Conservation (phyloP, 1,140 invertebrate genomes). For the Solenopsis fugax region DNA sequence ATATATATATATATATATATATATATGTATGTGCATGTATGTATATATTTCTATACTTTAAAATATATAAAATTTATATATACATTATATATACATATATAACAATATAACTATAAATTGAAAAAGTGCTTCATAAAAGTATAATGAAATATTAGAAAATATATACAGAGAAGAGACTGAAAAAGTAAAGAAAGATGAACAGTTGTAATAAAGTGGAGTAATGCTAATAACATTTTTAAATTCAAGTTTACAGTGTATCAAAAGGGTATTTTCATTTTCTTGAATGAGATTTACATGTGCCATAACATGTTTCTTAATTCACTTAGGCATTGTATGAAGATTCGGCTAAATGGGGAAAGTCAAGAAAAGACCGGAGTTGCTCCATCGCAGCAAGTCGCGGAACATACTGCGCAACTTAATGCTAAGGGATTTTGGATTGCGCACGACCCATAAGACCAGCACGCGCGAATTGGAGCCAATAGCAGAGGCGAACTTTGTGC, state of each 20-base stretch:
- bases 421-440: constrained; percentile 82
- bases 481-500: constrained; percentile 87
- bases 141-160: neutral
- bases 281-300: neutral
- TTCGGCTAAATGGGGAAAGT: constrained; percentile 78
- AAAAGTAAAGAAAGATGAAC: neutral
- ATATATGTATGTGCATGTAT: neutral
- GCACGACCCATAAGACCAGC: constrained; percentile 76
- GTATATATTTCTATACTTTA: neutral
- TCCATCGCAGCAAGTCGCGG: constrained; percentile 72
- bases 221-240: no score
- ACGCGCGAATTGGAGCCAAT: constrained; percentile 84
- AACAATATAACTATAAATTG: neutral
- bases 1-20: neutral
- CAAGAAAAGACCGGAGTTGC: constrained; percentile 76
- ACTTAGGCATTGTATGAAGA: constrained; percentile 34
- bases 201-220: neutral
- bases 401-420: constrained; percentile 83
- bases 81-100: no score
- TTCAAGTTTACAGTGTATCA: neutral
- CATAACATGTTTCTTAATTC: neutral
- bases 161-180: neutral
- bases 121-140: constrained; percentile 6
- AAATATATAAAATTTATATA: neutral
- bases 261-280: neutral